Base-by-base conservation (phyloP, 1,140 invertebrate genomes). In the Rhagoletis pomonella region DNA sequence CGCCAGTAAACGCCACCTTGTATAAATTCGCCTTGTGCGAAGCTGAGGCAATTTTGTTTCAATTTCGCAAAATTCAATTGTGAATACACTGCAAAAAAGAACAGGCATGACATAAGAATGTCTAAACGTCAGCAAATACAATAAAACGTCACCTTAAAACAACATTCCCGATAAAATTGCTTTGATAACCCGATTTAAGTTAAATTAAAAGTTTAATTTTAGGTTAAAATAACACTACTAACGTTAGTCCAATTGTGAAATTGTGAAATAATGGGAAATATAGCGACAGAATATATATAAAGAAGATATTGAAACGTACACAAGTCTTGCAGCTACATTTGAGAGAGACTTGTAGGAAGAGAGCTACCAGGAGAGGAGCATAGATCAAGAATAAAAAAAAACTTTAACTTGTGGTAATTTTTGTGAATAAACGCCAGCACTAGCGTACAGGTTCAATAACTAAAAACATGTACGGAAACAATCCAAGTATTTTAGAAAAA, bases 141-240 rank as follows among this genome's bases (percentile, higher is more conserved):
- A 81, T 19, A 19, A 58, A 81, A 81, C 73, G 47, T 81, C 73
- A 81, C 14, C 9, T 29, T n/a, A 81, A 81, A 81, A 55, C 73
- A 47, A 81, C 29, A 55, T 12, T n/a, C 17, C 73, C 50, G 17
- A 81, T 47, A 81, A 81, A 81, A 47, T 55, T 17, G 44, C 44
- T 81, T 81, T 81, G 47, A 81, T 55, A 81, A 81, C 50, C 14
- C 67, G 12, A 73, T 62, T 42, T 73, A 44, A 47, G 42, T 42
- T 73, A 73, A 73, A 47, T 73, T 29, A 29, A 67, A 9, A 12
- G 4, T 29, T 29, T 10, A 67, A 67, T 67, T 73, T 42, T 73
- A 39, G 4, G 6, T 73, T 47, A 73, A 73, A 73, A 47, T 73
- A 73, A 0, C 5, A 12, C 39, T 73, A 44, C 44, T 5, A 9